These are phyloP conservation scores for Eristalis pertinax DNA, from an alignment of 2,888 invertebrate genomes.

Conservation along the genomic window DNA sequence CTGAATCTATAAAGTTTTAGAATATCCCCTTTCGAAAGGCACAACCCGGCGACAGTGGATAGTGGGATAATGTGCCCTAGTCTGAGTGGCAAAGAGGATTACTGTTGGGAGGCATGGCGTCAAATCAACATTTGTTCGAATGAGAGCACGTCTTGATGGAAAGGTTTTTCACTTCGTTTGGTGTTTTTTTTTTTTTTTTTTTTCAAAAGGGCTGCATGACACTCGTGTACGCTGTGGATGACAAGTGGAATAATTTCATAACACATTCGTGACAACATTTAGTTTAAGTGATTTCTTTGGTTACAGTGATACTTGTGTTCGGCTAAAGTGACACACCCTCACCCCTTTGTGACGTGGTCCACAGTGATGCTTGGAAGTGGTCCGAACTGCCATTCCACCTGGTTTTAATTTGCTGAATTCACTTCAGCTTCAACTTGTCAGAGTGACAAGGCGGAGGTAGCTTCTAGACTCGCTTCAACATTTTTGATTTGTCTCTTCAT, in stretches of 20 bases:
- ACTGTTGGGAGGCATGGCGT: neutral
- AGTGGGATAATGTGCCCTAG: neutral
- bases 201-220: neutral
- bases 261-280: neutral
- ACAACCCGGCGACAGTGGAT: too few species aligned
- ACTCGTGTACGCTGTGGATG: neutral
- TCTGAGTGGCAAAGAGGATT: neutral
- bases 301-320: neutral
- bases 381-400: neutral
- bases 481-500: too few species aligned
- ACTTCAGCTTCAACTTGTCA: too few species aligned
- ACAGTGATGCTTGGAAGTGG: neutral
- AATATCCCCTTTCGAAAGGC: neutral
- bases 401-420: neutral
- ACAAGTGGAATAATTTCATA: neutral
- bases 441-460: too few species aligned
- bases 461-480: too few species aligned
- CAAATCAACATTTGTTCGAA: neutral
- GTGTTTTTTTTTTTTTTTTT: neutral
- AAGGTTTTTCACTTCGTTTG: neutral
- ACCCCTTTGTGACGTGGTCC: neutral
- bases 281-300: neutral
- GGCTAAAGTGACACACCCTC: neutral
- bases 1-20: neutral
- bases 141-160: neutral